Evolutionary conservation across 1,140 invertebrate species (phyloP), one percentile per base, ranked within the genome.

Genomic region (Bombus pascuorum): DNA sequence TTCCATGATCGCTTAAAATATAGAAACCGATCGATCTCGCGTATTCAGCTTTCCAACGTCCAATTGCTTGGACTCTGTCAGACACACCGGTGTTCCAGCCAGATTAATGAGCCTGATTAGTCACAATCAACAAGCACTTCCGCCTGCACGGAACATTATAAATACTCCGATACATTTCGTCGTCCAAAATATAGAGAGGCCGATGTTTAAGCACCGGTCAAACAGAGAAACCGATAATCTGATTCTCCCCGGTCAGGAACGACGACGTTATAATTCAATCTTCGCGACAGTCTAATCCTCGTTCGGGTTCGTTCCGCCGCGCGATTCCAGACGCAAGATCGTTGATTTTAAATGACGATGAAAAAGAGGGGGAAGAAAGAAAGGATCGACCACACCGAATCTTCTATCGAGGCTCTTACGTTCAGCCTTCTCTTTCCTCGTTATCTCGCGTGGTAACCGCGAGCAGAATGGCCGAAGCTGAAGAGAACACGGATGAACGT

Each of bases 81-180:
- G n/a, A 32, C n/a, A 79, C 47, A 39, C 47, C 15, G 37, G 28
- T 9, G 5, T 39, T 10, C n/a, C 13, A 10, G 22, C 9, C 65
- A 71, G 75, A 79, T 84, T 79, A 84, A 84, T 59, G 66, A 79
- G 37, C n/a, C 66, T 79, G 66, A 84, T 84, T 84, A 84, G 53
- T 84, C 53, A 84, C 66, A 79, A 84, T 84, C 82, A 84, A 84
- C 75, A 59, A 79, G n/a, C 75, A 79, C 47, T 84, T 84, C 82
- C 82, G 82, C 37, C 74, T 71, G 32, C 32, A 2, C 15, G 22
- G 25, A 28, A 9, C 65, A 37, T 59, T 59, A 18, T 74, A 68
- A 76, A 76, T n/a, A n/a, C 32, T 32, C 2, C 62, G 62, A 83
- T 68, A 32, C 44, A n/a, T 70, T n/a, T 70, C 3, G 53, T 5